Evolutionary conservation across 2,888 invertebrate species (phyloP).

Genomic region (Drosophila infuscata): DNA sequence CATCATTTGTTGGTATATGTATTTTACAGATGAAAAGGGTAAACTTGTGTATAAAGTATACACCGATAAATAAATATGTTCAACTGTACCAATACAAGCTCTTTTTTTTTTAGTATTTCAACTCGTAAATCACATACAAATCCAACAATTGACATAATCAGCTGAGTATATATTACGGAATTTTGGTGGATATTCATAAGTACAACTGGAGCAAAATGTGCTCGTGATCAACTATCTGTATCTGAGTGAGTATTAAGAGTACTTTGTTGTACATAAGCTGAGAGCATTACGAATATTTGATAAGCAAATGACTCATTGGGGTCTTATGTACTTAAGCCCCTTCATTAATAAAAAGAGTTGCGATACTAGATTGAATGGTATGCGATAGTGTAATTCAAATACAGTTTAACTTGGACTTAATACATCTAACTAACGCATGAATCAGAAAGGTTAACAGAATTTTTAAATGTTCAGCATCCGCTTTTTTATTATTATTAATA

Average conservation of each 20-base stretch:
- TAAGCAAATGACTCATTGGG: constrained; percentile 49
- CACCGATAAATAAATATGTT: constrained; percentile 1
- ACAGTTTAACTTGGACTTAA: neutral
- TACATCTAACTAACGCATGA: neutral
- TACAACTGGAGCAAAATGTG: constrained; percentile 15
- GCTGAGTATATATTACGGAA: constrained; percentile 11
- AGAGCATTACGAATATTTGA: constrained; percentile 16
- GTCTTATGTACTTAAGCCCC: constrained; percentile 5
- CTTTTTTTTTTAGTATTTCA: constrained; percentile 13
- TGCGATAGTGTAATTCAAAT: neutral
- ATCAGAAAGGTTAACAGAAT: neutral
- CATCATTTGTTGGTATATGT: constrained; percentile 62
- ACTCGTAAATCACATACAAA: constrained; percentile 37
- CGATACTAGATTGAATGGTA: neutral
- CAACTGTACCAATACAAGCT: constrained; percentile 1
- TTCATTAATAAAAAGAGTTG: neutral
- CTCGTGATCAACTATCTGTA: constrained; percentile 36
- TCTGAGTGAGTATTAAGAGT: constrained; percentile 14
- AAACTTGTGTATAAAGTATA: constrained; percentile 10
- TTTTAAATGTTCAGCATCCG: neutral
- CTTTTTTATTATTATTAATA: neutral
- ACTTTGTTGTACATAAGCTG: constrained; percentile 18
- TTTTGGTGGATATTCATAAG: constrained; percentile 23
- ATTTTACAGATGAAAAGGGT: constrained; percentile 37
- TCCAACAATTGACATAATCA: constrained; percentile 32